Evolutionary conservation across 2,888 invertebrate genomes (phyloP).

Genomic region (Endotricha flammealis): DNA sequence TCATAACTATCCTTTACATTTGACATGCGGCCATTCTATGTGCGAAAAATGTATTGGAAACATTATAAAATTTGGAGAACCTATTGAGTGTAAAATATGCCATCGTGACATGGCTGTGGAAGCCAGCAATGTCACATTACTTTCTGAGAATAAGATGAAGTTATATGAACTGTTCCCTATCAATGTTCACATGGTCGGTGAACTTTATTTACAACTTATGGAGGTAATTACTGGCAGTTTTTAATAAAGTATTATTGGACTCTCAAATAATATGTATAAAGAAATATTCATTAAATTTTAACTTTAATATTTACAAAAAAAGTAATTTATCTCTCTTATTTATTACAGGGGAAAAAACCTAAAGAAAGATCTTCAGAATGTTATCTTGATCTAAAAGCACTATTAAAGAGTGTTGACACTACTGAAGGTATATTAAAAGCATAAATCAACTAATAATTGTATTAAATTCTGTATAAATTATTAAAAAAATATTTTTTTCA

Average conservation of each 20-base stretch:
- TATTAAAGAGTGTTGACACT: slow-evolving; percentile 37
- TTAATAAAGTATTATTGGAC: too few relatives aligned
- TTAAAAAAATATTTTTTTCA: slow-evolving; percentile 24
- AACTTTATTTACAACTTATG: slow-evolving; percentile 41
- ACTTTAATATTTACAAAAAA: too few relatives aligned
- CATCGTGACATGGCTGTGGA: slow-evolving; percentile 41
- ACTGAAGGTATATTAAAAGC: slow-evolving; percentile 37
- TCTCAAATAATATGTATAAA: too few relatives aligned
- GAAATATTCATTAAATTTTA: too few relatives aligned
- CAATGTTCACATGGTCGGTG: slow-evolving; percentile 56
- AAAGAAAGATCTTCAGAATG: slow-evolving; percentile 25
- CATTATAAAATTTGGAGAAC: slow-evolving; percentile 50
- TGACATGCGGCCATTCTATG: slow-evolving; percentile 82
- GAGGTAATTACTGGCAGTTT: slow-evolving; percentile 49
- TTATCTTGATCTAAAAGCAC: slow-evolving; percentile 46
- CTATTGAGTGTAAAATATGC: slow-evolving; percentile 72
- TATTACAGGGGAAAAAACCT: background rate
- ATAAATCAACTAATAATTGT: background rate
- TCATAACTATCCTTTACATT: slow-evolving; percentile 74
- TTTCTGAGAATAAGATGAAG: slow-evolving; percentile 35
- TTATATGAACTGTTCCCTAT: slow-evolving; percentile 53
- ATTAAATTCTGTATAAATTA: background rate
- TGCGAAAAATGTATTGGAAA: slow-evolving; percentile 81
- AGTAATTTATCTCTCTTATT: background rate
- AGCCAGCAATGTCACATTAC: slow-evolving; percentile 25